phyloP scores from a whole-genome alignment of 2,888 invertebrate genomes.

The Didymodactylos carnosus region DNA sequence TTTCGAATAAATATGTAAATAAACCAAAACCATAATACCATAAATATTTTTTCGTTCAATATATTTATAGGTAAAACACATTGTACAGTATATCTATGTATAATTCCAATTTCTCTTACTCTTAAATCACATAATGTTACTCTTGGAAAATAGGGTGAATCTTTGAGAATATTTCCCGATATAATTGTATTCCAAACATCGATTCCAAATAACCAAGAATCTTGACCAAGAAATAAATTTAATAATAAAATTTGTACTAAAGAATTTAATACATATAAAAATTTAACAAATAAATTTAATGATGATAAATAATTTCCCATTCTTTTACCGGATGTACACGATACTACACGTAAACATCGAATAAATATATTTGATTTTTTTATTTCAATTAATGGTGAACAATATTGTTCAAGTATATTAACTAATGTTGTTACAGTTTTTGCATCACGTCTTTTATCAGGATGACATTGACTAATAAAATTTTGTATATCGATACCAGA shows the following conservation, averaged over 20 bases:
- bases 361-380: no score
- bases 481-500: conserved; percentile 11
- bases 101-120: conserved; percentile 15
- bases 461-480: not conserved
- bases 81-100: conserved; percentile 15
- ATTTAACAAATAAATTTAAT: conserved; percentile 24
- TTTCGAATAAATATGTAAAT: not conserved
- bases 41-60: conserved; percentile 14
- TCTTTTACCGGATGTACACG: not conserved
- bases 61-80: conserved; percentile 17
- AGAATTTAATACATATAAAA: conserved; percentile 25
- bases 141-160: conserved; percentile 17
- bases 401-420: not conserved
- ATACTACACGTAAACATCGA: conserved; percentile 3
- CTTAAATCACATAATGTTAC: conserved; percentile 18
- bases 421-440: not conserved
- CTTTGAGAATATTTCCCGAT: conserved; percentile 16
- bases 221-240: conserved; percentile 24
- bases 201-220: conserved; percentile 23
- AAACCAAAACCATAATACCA: conserved; percentile 11
- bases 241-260: conserved; percentile 27
- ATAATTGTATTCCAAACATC: conserved; percentile 21
- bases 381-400: not conserved
- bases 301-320: conserved; percentile 21
- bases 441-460: conserved; percentile 1